Evolutionary conservation across 2,888 invertebrate genomes (phyloP), one percentile per base, ranked within the genome.

Genomic region (Amblyjoppa proteus): DNA sequence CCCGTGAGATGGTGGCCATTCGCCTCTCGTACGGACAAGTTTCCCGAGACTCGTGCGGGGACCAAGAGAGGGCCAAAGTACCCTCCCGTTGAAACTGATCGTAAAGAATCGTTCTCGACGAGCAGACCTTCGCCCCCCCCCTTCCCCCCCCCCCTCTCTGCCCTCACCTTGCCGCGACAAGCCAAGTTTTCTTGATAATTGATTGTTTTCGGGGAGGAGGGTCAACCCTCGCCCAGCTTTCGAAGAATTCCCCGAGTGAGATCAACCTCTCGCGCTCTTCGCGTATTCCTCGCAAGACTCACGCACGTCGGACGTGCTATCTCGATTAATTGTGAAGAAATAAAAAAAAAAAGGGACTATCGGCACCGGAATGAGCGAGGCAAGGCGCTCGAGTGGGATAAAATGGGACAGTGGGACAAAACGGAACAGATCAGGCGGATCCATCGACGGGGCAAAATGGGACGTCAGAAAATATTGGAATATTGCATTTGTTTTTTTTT

Each of bases 111-210:
- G 86, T 49, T 84, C 87, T 84, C 87, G 82, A 81, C 74, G 87
- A 87, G 77, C 66, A 84, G 83, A 86, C 78, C 80, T 83, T 82
- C 71, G 41, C 34, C 34, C 34, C 34, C 34, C 76, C 41, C 61
- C n/a, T n/a, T n/a, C 51, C 16, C 49, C 76, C 51, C 16, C 49
- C 31, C 45, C 6, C n/a, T 34, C n/a, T 31, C 64, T 3, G 64
- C 2, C 53, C 64, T 83, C 70, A 64, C 75, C 53, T 84, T 76
- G 31, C 45, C 83, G 75, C 75, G 82, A 86, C 84, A 86, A 86
- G 80, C 81, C 69, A 90, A 92, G 89, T 90, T 92, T 92, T 91
- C 88, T 89, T 90, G 91, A 91, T 92, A 93, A 93, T 92, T 93
- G 92, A 93, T 93, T 93, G 91, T 93, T 92, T 92, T 76, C 53